Base-by-base conservation (phyloP, 1,140 invertebrate genomes). In the Trissolcus basalis region DNA sequence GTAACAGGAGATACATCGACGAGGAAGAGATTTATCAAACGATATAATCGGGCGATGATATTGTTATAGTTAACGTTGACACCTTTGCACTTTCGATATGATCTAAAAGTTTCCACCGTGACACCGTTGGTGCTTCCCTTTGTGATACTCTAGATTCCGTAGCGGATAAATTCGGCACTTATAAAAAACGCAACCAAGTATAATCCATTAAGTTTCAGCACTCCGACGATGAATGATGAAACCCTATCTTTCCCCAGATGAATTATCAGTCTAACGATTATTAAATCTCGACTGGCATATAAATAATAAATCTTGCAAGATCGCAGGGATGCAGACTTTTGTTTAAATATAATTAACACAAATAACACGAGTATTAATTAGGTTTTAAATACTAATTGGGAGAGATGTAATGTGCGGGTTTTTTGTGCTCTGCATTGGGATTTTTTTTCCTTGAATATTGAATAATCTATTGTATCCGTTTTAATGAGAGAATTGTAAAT, bases 401-500 rank as follows among this genome's bases (percentile, higher is more conserved):
- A 41, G 19, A 27, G 1, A 1, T 1, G 19, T 27, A 27, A 27
- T 27, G 19, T 27, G 19, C 19, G 19, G 19, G 19, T 8, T 4
- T 48, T 68, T 47, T 68, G 16, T 68, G 61, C 19, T 8, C 27
- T 48, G 36, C 48, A 12, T 13, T 36, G 15, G 10, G 12, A 1
- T 27, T 27, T 27, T 8, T 15, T 58, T 58, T 70, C 54, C 55
- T 61, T 10, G 48, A 63, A 71, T 71, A 63, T 58, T 63, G 53
- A 63, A 63, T 71, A 71, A 71, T 71, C 68, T 63, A 55, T 58
- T 63, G 53, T 59, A 71, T 71, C 68, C 59, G 59, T 71, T 71
- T 71, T 71, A 71, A 71, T 71, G 68, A 71, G 67, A 70, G 67
- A 70, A 70, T 61, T 70, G 67, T 70, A 70, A 71, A 71, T 63